A percentile compares a stretch with the other conserved stretches of the same genome.
phyloP scores from a whole-genome alignment of 2,888 invertebrate genomes.

The Sturmia bella region DNA sequence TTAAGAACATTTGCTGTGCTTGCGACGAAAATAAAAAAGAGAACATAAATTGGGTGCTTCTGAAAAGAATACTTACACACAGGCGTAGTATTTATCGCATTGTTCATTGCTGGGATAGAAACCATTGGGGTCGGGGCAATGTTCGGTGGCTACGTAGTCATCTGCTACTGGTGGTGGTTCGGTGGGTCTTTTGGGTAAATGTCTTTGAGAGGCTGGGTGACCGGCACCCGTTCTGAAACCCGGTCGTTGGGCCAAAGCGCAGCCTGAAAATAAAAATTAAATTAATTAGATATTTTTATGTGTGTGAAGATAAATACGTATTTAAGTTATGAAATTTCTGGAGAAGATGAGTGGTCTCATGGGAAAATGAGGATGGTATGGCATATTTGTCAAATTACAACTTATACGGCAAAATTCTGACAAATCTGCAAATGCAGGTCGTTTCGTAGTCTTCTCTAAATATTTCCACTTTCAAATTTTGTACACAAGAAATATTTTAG shows the following conservation, averaged over 20 bases:
- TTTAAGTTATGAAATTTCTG: too few relatives aligned
- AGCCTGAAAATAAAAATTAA: constrained; percentile 72
- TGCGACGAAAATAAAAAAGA: not conserved
- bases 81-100: constrained; percentile 94
- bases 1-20: not conserved
- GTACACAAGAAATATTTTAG: too few relatives aligned
- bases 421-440: too few relatives aligned
- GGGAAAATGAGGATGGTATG: too few relatives aligned
- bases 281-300: constrained; percentile 21
- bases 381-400: too few relatives aligned
- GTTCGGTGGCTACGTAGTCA: constrained; percentile 85
- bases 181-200: constrained; percentile 76
- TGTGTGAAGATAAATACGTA: too few relatives aligned
- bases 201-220: constrained; percentile 77
- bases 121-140: constrained; percentile 91
- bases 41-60: not conserved
- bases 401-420: too few relatives aligned
- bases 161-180: constrained; percentile 76
- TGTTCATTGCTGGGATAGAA: constrained; percentile 93
- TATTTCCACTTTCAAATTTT: too few relatives aligned
- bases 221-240: constrained; percentile 76
- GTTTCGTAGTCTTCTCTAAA: too few relatives aligned
- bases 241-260: constrained; percentile 76
- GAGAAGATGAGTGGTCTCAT: too few relatives aligned
- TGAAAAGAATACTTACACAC: constrained; percentile 83